Percentiles rank a stretch among this genome's conserved stretches.
These are phyloP conservation scores for Achatina immaculata DNA, from an alignment of 1,140 invertebrate species.

Conservation along the genomic window DNA sequence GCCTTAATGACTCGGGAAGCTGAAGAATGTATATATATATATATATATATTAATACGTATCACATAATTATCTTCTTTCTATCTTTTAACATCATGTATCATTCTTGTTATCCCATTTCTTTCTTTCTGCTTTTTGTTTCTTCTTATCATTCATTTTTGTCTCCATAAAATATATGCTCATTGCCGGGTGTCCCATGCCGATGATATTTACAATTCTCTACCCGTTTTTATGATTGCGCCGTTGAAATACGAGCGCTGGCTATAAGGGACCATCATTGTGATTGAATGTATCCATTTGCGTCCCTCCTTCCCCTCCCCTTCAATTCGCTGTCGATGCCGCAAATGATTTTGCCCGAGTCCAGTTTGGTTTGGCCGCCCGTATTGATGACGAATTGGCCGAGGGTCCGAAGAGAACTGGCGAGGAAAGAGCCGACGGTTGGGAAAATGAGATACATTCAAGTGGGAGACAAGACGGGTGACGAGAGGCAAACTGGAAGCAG, in stretches of 20 bases:
- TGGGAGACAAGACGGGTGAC: too few species aligned
- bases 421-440: too few species aligned
- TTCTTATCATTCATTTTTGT: too few species aligned
- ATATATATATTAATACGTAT: too few species aligned
- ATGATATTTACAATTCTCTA: not conserved
- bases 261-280: not conserved
- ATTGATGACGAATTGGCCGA: constrained; percentile 6
- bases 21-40: too few species aligned
- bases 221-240: constrained; percentile 1
- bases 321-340: not conserved
- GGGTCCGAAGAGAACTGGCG: not conserved
- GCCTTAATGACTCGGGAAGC: too few species aligned
- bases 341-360: not conserved
- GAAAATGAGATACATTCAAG: too few species aligned
- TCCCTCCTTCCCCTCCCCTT: not conserved
- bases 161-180: not conserved
- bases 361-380: not conserved
- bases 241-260: not conserved
- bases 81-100: too few species aligned
- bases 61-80: too few species aligned
- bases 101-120: too few species aligned
- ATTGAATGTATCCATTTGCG: constrained; percentile 15
- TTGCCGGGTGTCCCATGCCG: not conserved
- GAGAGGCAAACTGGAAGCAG: too few species aligned
- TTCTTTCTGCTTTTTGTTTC: too few species aligned